phyloP scores from a whole-genome alignment of 2,888 invertebrate genomes.

The Synanthedon formicaeformis region DNA sequence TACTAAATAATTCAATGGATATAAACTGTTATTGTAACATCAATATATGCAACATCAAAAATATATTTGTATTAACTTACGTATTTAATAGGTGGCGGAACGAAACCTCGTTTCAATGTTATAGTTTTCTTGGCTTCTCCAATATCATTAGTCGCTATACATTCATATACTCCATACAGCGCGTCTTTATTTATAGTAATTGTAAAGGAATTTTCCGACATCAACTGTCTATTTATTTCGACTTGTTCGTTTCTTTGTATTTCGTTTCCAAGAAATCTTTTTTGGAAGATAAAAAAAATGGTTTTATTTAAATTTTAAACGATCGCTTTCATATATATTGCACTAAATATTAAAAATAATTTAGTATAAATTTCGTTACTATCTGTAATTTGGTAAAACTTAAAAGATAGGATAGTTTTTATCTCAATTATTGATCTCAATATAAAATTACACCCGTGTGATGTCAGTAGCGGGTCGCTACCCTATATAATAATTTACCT shows the following conservation, averaged over 20 bases:
- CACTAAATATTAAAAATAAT: no score
- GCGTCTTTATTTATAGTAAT: conserved; percentile 23
- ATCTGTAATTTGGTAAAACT: no score
- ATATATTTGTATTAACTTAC: conserved; percentile 22
- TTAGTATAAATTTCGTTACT: no score
- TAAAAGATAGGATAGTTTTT: no score
- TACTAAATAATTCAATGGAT: no score
- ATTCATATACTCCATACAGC: conserved; percentile 40
- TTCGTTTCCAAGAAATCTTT: conserved; percentile 24
- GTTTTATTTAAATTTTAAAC: neutral
- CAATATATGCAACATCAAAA: neutral
- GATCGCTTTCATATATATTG: no score
- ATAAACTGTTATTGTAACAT: no score
- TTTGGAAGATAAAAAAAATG: no score
- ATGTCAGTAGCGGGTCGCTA: no score
- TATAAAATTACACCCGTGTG: no score
- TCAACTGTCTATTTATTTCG: conserved; percentile 21
- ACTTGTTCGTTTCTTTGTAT: conserved; percentile 18
- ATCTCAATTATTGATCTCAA: no score
- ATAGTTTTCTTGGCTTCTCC: conserved; percentile 33
- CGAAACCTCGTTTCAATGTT: conserved; percentile 31
- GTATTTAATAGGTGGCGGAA: conserved; percentile 28
- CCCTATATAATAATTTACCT: no score
- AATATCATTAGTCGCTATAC: conserved; percentile 30
- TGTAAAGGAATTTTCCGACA: conserved; percentile 13